Percentiles rank a stretch among this genome's conserved stretches.
These are phyloP conservation scores for Stegodyphus dumicola DNA, from an alignment of 1,140 invertebrate genomes.

Conservation along the genomic window DNA sequence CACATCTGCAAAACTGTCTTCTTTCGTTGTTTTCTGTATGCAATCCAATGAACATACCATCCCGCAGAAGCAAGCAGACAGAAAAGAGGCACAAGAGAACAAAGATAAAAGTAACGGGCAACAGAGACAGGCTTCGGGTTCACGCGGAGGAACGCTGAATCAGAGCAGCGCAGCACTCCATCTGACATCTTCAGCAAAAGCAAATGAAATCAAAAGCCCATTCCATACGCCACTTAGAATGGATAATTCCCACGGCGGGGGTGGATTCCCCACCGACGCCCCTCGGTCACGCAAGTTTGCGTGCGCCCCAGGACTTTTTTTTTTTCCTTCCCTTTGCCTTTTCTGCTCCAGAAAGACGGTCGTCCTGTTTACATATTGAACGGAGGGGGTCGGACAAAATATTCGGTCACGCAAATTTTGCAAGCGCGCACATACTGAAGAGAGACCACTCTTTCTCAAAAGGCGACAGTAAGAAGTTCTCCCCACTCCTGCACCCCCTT, in stretches of 20 bases:
- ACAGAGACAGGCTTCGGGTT: no score
- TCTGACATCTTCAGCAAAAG: slow-evolving; percentile 54
- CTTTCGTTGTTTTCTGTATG: no score
- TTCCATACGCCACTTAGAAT: slow-evolving; percentile 40
- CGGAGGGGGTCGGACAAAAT: slow-evolving; percentile 33
- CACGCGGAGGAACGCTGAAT: background rate
- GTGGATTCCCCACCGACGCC: slow-evolving; percentile 33
- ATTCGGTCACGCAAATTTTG: slow-evolving; percentile 42
- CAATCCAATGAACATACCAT: no score
- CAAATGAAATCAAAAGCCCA: slow-evolving; percentile 56
- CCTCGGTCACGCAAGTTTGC: slow-evolving; percentile 41
- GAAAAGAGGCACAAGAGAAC: no score
- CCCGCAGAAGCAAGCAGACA: no score
- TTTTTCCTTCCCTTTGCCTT: slow-evolving; percentile 1
- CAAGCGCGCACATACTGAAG: no score
- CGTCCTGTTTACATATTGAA: slow-evolving; percentile 55
- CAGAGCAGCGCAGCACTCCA: background rate
- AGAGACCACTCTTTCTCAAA: no score
- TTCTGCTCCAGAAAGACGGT: slow-evolving; percentile 2
- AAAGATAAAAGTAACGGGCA: no score
- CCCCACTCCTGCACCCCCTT: no score
- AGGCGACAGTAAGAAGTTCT: no score
- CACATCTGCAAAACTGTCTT: no score
- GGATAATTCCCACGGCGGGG: slow-evolving; percentile 55
- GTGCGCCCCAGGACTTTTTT: slow-evolving; percentile 39